Conservation (phyloP, 2,888 invertebrate species). For the Mellilla xanthometata region DNA sequence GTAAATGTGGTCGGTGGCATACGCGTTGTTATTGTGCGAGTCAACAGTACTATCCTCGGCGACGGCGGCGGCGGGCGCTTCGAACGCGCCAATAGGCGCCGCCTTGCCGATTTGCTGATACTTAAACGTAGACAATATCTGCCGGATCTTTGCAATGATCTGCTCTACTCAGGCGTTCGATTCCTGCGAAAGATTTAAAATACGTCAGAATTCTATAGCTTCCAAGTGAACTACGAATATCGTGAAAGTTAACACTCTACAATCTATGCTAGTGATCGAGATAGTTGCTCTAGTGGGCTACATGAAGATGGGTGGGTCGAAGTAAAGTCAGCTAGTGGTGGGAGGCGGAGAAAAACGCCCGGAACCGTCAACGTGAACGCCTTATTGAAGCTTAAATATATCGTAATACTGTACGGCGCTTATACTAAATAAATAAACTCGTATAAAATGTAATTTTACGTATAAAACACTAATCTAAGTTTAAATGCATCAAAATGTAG, state of each 20-base stretch:
- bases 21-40: constrained; percentile 60
- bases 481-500: constrained; percentile 77
- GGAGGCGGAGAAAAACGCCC: constrained; percentile 44
- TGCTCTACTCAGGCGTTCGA: constrained; percentile 95
- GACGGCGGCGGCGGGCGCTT: constrained; percentile 61
- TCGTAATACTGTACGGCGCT: constrained; percentile 73
- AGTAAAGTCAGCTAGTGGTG: constrained; percentile 42
- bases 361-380: constrained; percentile 44
- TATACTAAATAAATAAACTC: too few species aligned
- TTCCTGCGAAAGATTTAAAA: constrained; percentile 85
- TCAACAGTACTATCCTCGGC: constrained; percentile 69
- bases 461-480: constrained; percentile 73
- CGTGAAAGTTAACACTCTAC: constrained; percentile 59
- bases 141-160: constrained; percentile 92
- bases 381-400: constrained; percentile 50
- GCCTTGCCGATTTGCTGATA: constrained; percentile 84
- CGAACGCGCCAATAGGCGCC: constrained; percentile 76
- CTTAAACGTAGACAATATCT: constrained; percentile 89
- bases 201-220: constrained; percentile 62
- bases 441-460: constrained; percentile 58
- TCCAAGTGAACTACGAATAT: constrained; percentile 36
- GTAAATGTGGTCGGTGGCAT: constrained; percentile 51
- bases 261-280: constrained; percentile 65
- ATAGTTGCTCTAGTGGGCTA: constrained; percentile 62
- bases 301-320: constrained; percentile 51